Base-by-base conservation (phyloP, 2,888 invertebrate genomes). In the Oxycera nigricornis region DNA sequence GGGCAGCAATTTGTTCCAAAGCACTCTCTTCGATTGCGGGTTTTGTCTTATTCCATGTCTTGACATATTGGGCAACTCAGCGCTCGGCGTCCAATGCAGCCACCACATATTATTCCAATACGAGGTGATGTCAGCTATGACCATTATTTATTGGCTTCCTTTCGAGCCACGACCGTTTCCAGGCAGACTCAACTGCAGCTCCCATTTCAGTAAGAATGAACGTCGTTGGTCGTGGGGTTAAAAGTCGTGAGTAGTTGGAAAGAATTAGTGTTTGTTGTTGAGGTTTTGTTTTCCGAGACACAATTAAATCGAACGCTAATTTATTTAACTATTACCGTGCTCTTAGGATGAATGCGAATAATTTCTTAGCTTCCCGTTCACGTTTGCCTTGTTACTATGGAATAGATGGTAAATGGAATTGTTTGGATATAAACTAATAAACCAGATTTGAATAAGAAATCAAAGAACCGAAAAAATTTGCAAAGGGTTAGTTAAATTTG, bases 131-230 rank as follows among this genome's bases (percentile, higher is more conserved):
- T 28, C 41, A 68, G 28, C 22, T 14, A 30, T 31, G 65, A 39
- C n/a, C 22, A 70, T 70, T 55, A 70, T 70, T 70, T 70, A 70
- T 70, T 52, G 22, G 31, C 55, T 52, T 46, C n/a, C 31, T 31
- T 22, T 28, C 35, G 52, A 31, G 7, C 55, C 30, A 52, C 70
- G 70, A 70, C 46, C 55, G 35, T 30, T 30, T 26, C 39, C 39
- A 41, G 22, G 24, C 11, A 39, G 14, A 22, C 24, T 65, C 62
- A 31, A 35, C 26, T 39, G 62, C 62, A 39, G 62, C 6, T 35
- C 62, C 62, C 31, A 62, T 62, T 62, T 62, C 22, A 39, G 65
- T 35, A 24, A 11, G 41, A 41, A 11, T 24, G 65, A 35, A n/a
- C 41, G 20, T 41, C 41, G 65, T 24, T 22, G 22, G 46, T 61